A percentile compares a stretch with the other conserved stretches of the same genome.
Conservation (phyloP, 2,797 vertebrate species). For the Hydrocynus forskahlii region DNA sequence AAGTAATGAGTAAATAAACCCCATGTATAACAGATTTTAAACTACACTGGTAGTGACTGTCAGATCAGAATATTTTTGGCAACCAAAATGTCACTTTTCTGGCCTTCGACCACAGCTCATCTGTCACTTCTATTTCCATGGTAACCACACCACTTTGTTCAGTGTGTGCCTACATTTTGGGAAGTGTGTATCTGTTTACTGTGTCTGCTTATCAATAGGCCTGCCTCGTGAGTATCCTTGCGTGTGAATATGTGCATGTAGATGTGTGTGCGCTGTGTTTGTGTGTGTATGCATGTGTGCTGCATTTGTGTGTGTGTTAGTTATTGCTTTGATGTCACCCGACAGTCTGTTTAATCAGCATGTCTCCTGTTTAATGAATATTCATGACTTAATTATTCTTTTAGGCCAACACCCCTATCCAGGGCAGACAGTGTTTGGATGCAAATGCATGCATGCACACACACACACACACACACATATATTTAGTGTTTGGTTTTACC, state of each 20-base stretch:
- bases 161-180: neutral
- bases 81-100: neutral
- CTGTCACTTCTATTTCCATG: neutral
- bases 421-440: slow-evolving; percentile 28
- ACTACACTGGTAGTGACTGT: too few relatives aligned
- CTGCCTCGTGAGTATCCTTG: neutral
- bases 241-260: neutral
- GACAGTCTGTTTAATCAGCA: slow-evolving; percentile 67
- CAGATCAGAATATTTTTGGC: neutral
- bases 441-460: neutral
- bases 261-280: slow-evolving; percentile 48
- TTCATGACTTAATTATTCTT: slow-evolving; percentile 68
- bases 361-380: slow-evolving; percentile 67
- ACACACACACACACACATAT: neutral
- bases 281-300: slow-evolving; percentile 47
- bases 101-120: too few relatives aligned
- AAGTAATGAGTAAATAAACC: too few relatives aligned
- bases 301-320: slow-evolving; percentile 49
- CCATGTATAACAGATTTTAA: too few relatives aligned
- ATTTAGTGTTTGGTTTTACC: slow-evolving; percentile 11
- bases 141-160: neutral
- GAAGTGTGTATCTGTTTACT: neutral
- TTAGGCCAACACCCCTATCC: slow-evolving; percentile 64
- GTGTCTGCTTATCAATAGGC: neutral
- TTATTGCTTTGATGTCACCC: slow-evolving; percentile 63